Percentiles rank a stretch among this genome's conserved stretches.
phyloP scores from a whole-genome alignment of 2,888 invertebrate species.

The Netelia inedita region DNA sequence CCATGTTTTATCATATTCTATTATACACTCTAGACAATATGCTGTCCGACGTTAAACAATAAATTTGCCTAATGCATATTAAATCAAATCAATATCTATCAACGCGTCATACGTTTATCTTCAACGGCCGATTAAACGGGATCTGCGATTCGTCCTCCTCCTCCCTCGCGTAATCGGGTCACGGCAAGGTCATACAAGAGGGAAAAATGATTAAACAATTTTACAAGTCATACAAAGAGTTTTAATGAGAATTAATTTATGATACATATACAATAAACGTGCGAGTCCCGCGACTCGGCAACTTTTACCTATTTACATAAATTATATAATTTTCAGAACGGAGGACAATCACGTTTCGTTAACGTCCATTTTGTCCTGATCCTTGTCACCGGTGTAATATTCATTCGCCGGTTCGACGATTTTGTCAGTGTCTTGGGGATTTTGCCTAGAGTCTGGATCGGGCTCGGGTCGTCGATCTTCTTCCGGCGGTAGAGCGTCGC shows the following conservation, averaged over 20 bases:
- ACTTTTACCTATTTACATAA: not conserved
- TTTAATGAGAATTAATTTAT: no score
- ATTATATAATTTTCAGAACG: not conserved
- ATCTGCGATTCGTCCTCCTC: no score
- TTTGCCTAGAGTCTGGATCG: conserved; percentile 93
- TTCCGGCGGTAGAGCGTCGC: conserved; percentile 92
- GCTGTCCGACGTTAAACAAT: conserved; percentile 79
- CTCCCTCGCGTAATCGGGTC: no score
- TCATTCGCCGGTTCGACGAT: conserved; percentile 94
- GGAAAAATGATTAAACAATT: no score
- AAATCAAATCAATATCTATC: conserved; percentile 42
- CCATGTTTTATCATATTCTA: conserved; percentile 51
- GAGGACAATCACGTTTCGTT: conserved; percentile 83
- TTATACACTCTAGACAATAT: conserved; percentile 70
- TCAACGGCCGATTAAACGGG: no score
- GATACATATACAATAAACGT: no score
- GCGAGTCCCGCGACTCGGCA: no score
- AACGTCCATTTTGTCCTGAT: conserved; percentile 91
- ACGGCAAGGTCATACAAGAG: no score
- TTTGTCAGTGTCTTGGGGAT: conserved; percentile 92
- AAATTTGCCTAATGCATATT: conserved; percentile 80
- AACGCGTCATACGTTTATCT: not conserved
- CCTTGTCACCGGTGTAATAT: conserved; percentile 96
- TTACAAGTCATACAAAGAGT: no score
- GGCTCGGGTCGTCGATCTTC: conserved; percentile 91